Evolutionary conservation across 1,140 invertebrate genomes (phyloP).

Genomic region (Lordiphosa mommai): DNA sequence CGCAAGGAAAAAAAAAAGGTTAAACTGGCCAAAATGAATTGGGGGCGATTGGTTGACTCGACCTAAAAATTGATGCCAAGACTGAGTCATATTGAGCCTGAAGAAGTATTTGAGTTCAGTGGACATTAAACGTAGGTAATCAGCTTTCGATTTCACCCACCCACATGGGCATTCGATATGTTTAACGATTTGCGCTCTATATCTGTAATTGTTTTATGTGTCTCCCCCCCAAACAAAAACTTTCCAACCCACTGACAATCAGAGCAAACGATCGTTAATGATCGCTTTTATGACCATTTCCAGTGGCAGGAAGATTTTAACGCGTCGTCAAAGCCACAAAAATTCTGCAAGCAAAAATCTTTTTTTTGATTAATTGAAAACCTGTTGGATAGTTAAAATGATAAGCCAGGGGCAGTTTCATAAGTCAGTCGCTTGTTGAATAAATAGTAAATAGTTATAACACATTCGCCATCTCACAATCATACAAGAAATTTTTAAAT

Average conservation of each 20-base stretch:
- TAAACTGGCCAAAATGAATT: constrained; percentile 43
- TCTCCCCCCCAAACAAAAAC: constrained; percentile 33
- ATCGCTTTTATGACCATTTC: constrained; percentile 48
- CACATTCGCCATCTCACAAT: too few relatives aligned
- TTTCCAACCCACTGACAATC: constrained; percentile 53
- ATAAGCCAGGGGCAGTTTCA: constrained; percentile 25
- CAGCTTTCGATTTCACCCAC: background rate
- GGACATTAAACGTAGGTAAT: too few relatives aligned
- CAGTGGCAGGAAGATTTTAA: constrained; percentile 35
- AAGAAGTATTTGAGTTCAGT: background rate
- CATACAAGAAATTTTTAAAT: too few relatives aligned
- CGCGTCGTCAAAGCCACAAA: constrained; percentile 22
- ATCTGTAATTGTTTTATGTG: constrained; percentile 19
- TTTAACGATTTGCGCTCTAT: constrained; percentile 19
- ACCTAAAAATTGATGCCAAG: constrained; percentile 13
- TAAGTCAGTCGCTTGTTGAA: too few relatives aligned
- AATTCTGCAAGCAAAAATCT: constrained; percentile 21
- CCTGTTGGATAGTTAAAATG: constrained; percentile 41
- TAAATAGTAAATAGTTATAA: too few relatives aligned
- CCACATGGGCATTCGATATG: background rate
- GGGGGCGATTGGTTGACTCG: constrained; percentile 44
- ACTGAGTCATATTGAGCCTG: background rate
- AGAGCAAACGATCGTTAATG: constrained; percentile 53
- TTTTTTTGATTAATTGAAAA: constrained; percentile 41
- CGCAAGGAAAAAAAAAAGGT: constrained; percentile 48